Evolutionary conservation across 1,140 invertebrate genomes (phyloP).

Genomic region (Venustaconcha ellipsiformis): DNA sequence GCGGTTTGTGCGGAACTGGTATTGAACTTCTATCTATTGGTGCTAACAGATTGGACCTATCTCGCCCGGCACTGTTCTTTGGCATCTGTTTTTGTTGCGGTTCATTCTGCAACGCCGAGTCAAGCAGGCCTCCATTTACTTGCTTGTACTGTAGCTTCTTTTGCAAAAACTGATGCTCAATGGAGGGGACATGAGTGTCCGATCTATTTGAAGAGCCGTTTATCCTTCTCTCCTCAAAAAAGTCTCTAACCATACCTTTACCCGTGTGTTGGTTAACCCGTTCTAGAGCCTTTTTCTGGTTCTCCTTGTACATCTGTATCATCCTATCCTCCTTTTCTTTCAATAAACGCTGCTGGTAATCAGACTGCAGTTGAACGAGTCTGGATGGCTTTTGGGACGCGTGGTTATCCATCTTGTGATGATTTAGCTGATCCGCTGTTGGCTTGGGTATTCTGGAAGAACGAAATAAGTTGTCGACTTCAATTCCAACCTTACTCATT

Average conservation of each 20-base stretch:
- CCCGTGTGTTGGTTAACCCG: slow-evolving; percentile 45
- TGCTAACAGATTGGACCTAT: slow-evolving; percentile 50
- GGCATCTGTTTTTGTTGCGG: too few relatives aligned
- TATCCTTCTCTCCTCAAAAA: slow-evolving; percentile 49
- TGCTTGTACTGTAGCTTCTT: slow-evolving; percentile 24
- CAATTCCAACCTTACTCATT: too few relatives aligned
- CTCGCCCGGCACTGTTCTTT: slow-evolving; percentile 48
- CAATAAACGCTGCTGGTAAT: slow-evolving; percentile 64
- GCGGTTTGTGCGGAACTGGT: slow-evolving; percentile 10
- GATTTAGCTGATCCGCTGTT: too few relatives aligned
- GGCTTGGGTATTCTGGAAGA: too few relatives aligned
- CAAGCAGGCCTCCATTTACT: background rate
- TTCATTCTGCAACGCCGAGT: too few relatives aligned
- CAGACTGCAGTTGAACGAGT: slow-evolving; percentile 60
- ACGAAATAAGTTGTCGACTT: too few relatives aligned
- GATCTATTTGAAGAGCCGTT: slow-evolving; percentile 20
- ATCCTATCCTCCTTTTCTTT: slow-evolving; percentile 67
- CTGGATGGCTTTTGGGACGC: slow-evolving; percentile 41
- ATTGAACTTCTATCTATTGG: slow-evolving; percentile 39
- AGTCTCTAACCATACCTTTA: slow-evolving; percentile 43
- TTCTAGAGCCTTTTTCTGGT: slow-evolving; percentile 59
- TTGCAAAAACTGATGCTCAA: slow-evolving; percentile 47
- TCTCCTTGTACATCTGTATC: slow-evolving; percentile 62
- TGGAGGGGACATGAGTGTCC: slow-evolving; percentile 36
- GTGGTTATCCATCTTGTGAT: too few relatives aligned